Evolutionary conservation across 2,797 vertebrate species (phyloP), one percentile per base, ranked within the genome.

Genomic region (Garrulus glandarius): DNA sequence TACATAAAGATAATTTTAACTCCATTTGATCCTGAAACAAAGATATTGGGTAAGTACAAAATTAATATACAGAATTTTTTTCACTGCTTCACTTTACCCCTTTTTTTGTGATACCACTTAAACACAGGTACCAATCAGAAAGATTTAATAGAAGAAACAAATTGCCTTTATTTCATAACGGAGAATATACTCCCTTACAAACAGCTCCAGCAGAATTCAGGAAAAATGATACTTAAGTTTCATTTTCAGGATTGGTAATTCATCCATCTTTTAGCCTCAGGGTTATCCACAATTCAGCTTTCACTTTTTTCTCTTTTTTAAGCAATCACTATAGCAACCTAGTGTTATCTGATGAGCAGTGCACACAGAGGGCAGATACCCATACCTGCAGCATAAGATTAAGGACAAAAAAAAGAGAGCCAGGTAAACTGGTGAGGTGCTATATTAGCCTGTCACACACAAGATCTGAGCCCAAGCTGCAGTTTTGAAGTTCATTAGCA

Each of bases 321-420:
- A 88, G 47, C 83, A 56, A 60, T 96, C 70, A 47, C 95, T 95
- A 95, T 94, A 92, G 96, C 91, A 97, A 96, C 96, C 86, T 15
- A 8, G 36, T 60, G 27, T 91, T 95, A 85, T 85, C 84, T 85
- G 86, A 75, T 87, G 55, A 92, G 26, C 22, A 49, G 69, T 9
- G 8, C 49, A 53, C 68, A 44, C 43, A 65, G 39, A 94, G 91
- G 87, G 87, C 78, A 85, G 60, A 80, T 85, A 71, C 16, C 61
- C 49, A 39, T 74, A 82, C 43, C 21, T 17, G 30, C 43, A 83
- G 74, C 60, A 63, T 37, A 49, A 80, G 78, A 75, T 86, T 53
- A 83, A 77, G 88, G 76, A 49, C 11, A 81, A 78, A 81, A 81
- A 84, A 34, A 34, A 15, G 19, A 36, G 43, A 39, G 14, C 27